These are phyloP conservation scores for Hystrix cristata DNA, from an alignment of 2,113 vertebrate genomes.

Conservation along the genomic window DNA sequence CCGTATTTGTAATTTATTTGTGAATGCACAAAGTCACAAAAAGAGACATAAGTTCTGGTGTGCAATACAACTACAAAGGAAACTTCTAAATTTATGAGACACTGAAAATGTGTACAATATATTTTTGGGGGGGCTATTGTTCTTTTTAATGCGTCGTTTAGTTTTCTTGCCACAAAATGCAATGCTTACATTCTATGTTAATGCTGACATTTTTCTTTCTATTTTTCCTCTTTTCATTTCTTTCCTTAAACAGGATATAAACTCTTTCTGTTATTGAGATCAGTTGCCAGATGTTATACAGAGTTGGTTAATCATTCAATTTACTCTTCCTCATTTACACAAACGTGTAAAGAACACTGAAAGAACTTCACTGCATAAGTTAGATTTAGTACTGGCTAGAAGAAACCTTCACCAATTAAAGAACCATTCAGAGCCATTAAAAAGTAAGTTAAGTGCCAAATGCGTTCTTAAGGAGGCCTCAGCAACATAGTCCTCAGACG, in stretches of 20 bases:
- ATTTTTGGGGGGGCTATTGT: neutral
- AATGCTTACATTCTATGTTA: neutral
- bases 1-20: neutral
- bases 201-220: neutral
- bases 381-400: neutral
- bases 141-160: neutral
- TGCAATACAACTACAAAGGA: neutral
- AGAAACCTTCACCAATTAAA: neutral
- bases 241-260: neutral
- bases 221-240: neutral
- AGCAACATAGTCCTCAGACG: neutral
- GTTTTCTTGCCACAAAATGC: neutral
- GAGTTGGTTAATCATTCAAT: neutral
- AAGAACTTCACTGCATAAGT: neutral
- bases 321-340: neutral
- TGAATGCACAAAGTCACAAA: neutral
- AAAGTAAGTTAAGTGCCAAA: neutral
- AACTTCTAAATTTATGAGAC: neutral
- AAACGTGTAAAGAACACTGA: neutral
- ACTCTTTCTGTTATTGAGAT: neutral
- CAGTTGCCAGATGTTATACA: neutral
- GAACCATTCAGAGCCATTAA: neutral
- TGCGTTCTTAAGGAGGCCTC: neutral
- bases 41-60: neutral
- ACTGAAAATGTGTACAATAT: neutral